These are phyloP conservation scores for Aleiodes alternator DNA, from an alignment of 2,888 invertebrate species.

Conservation along the genomic window DNA sequence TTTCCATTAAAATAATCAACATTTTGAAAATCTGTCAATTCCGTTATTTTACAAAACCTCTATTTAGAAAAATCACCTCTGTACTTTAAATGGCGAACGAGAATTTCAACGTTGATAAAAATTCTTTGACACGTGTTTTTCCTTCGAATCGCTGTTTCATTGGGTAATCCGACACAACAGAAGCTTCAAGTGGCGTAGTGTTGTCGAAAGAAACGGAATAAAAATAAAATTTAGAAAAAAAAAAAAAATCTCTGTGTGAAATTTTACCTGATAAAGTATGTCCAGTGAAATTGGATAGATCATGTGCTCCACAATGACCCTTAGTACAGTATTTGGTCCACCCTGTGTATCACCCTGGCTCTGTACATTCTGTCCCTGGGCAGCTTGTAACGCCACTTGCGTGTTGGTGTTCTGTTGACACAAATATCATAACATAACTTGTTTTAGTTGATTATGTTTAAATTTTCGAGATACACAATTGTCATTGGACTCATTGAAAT, in stretches of 20 bases:
- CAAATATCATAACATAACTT: slow-evolving; percentile 12
- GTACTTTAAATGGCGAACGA: background rate
- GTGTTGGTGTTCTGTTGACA: slow-evolving; percentile 79
- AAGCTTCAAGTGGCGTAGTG: too few relatives aligned
- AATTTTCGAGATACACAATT: background rate
- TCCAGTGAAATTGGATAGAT: slow-evolving; percentile 98
- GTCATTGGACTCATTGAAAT: slow-evolving; percentile 6
- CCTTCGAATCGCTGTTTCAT: too few relatives aligned
- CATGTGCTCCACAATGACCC: slow-evolving; percentile 99
- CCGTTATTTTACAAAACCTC: too few relatives aligned
- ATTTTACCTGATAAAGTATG: slow-evolving; percentile 89
- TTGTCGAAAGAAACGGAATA: background rate
- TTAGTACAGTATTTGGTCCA: slow-evolving; percentile 95
- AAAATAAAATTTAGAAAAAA: background rate
- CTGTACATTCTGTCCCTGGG: slow-evolving; percentile 80
- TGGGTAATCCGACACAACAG: too few relatives aligned
- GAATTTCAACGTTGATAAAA: background rate
- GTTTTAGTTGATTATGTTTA: background rate
- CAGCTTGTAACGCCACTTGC: slow-evolving; percentile 90
- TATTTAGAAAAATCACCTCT: background rate
- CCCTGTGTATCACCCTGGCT: slow-evolving; percentile 82
- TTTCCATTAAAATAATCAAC: too few relatives aligned
- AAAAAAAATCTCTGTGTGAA: background rate
- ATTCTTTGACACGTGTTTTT: background rate
- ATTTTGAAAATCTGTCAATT: too few relatives aligned